These are phyloP conservation scores for Oscheius sp. DNA, from an alignment of 2,888 invertebrate genomes.

Conservation along the genomic window DNA sequence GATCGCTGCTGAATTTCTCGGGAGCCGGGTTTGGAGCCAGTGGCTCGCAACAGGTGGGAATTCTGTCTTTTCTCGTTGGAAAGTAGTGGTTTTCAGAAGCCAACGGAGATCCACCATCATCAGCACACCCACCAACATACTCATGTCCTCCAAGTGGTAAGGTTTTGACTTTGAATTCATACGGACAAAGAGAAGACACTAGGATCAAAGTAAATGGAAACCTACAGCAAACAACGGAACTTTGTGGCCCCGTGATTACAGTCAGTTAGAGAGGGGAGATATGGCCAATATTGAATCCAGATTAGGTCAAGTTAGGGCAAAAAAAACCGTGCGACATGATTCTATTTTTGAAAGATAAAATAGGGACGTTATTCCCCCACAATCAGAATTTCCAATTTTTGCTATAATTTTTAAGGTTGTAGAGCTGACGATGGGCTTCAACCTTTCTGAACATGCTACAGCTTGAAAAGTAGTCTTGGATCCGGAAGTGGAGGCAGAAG, in stretches of 20 bases:
- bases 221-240: not conserved
- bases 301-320: not conserved
- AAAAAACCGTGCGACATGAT: too few species aligned
- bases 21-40: not conserved
- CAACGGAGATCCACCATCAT: conserved; percentile 47
- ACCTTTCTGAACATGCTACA: too few species aligned
- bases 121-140: conserved; percentile 55
- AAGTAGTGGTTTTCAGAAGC: not conserved
- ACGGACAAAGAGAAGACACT: not conserved
- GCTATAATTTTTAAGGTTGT: too few species aligned
- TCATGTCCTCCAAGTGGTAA: conserved; percentile 54
- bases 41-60: not conserved
- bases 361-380: too few species aligned
- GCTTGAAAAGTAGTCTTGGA: too few species aligned
- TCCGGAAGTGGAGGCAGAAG: too few species aligned
- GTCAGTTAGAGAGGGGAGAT: not conserved
- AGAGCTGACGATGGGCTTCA: too few species aligned
- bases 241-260: not conserved
- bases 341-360: too few species aligned
- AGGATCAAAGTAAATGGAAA: too few species aligned
- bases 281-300: not conserved
- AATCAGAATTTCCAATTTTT: too few species aligned
- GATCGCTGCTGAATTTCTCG: conserved; percentile 1
- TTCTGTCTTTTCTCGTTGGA: too few species aligned
- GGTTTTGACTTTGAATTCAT: conserved; percentile 2